Evolutionary conservation across 2,113 vertebrate genomes (phyloP), one percentile per base, ranked within the genome.

Genomic region (Microtus montanus): DNA sequence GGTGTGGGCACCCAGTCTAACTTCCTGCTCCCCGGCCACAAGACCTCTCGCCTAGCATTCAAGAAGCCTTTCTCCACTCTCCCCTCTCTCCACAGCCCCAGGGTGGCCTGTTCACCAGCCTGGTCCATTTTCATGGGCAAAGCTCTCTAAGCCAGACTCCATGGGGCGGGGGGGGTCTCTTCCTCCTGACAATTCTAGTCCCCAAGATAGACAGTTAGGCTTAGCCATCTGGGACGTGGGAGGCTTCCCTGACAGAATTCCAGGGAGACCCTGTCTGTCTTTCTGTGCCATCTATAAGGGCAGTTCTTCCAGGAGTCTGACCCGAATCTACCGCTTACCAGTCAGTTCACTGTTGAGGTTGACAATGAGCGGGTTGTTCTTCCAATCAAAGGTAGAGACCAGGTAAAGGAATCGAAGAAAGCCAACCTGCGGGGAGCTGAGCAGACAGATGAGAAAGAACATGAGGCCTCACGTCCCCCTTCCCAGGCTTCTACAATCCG

Each of bases 351-450:
- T 97, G 30, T 99, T 99, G 70, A 99, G 98, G 98, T 99, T 99
- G 93, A 99, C 98, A 2, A 99, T 97, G 94, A 99, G 98, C 68
- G 99, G 99, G 97, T 96, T 99, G 97, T 99, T 99, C 97, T 98
- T 99, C 99, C 99, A 99, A 98, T 99, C 99, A 95, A 99, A 99
- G 64, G 99, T 98, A n/a, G 99, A 98, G 30, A 99, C 97, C 97
- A 99, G 97, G 95, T 98, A 97, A 68, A 99, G 99, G 97, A 99
- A 99, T 30, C 99, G 99, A 79, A 99, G 99, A 96, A 99, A 99
- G 30, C 99, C 99, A 85, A 99, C 99, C 98, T 99, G 99, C 12
- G 99, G 99, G 96, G 99, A 99, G 89, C 99, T 99, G 95, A 64
- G 91, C 28, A 89, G 79, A 11, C 80, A 41, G 28, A 41, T 74